Percentiles rank a stretch among this genome's conserved stretches.
Conservation (phyloP, 2,113 vertebrate species). For the Dipodomys ordii region DNA sequence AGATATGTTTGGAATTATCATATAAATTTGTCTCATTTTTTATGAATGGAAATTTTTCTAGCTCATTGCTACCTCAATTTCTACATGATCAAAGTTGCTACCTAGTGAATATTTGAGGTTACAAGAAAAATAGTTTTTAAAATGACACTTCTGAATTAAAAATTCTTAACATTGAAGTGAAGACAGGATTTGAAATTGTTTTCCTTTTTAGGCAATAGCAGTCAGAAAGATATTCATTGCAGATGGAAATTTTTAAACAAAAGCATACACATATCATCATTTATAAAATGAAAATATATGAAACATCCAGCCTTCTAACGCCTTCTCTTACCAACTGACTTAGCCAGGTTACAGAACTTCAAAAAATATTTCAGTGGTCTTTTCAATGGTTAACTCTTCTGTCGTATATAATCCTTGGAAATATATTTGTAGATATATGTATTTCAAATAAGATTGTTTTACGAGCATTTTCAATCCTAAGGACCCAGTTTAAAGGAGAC, state of each 20-base stretch:
- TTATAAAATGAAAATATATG: background rate
- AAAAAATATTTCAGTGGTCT: background rate
- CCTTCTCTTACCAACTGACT: background rate
- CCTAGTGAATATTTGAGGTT: background rate
- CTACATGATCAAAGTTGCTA: background rate
- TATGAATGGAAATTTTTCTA: conserved; percentile 25
- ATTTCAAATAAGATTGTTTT: conserved; percentile 62
- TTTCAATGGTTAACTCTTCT: conserved; percentile 26
- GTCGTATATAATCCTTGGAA: conserved; percentile 58
- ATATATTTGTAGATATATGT: conserved; percentile 61
- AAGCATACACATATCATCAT: background rate
- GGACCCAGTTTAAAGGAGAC: conserved; percentile 61
- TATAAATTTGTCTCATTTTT: background rate
- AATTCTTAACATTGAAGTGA: conserved; percentile 48
- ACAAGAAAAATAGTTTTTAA: background rate
- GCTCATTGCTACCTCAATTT: background rate
- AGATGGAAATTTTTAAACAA: conserved; percentile 29
- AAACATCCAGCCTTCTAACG: background rate
- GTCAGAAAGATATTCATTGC: background rate
- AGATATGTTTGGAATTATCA: background rate
- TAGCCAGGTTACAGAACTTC: background rate
- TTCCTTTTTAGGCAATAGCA: background rate
- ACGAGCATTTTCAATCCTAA: conserved; percentile 59
- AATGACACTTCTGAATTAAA: conserved; percentile 26
- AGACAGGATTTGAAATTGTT: background rate